Evolutionary conservation across 2,797 vertebrate genomes (phyloP), one percentile per base, ranked within the genome.

Genomic region (Caiman crocodilus): DNA sequence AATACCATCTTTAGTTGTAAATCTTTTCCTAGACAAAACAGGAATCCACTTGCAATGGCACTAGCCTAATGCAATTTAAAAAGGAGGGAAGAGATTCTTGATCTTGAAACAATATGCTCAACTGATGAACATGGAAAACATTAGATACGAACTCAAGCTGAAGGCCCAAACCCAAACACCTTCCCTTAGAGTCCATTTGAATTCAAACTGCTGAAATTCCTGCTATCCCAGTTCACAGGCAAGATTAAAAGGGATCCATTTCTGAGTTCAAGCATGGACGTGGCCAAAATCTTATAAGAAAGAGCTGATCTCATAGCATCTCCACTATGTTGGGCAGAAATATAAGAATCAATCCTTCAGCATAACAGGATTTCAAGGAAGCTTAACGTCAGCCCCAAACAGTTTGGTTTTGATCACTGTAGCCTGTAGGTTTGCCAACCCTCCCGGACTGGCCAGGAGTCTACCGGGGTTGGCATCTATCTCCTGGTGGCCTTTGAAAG

Each of bases 311-410:
- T 58, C 1, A 2, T 7, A 6, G 4, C 85, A 56, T 76, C 89
- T 79, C 73, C 10, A 20, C 25, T 58, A 30, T 58, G 84, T 87
- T 85, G 16, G 11, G 23, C 16, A 7, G 56, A 67, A 30, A 81
- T 76, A 25, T 20, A 71, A 81, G 14, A 69, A 71, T 20, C 4
- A 0, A 0, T n/a, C 71, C 71, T 67, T 55, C 4, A 87, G 16
- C 75, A 25, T 50, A 14, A 42, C 1, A 50, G 42, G 23, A 21
- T 42, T 73, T 73, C 35, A 73, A 73, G 26, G 3, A 13, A 50
- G 14, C 26, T 50, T 21, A 73, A 50, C 35, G 13, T 73, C 32
- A 73, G 42, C 4, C 69, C 35, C 42, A 73, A 23, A 13, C 50
- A 50, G 50, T 23, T 73, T 73, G 21, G 50, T 7, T 3, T 25